Evolutionary conservation across 1,140 invertebrate species (phyloP).

Genomic region (Brevipalpus yothersi): DNA sequence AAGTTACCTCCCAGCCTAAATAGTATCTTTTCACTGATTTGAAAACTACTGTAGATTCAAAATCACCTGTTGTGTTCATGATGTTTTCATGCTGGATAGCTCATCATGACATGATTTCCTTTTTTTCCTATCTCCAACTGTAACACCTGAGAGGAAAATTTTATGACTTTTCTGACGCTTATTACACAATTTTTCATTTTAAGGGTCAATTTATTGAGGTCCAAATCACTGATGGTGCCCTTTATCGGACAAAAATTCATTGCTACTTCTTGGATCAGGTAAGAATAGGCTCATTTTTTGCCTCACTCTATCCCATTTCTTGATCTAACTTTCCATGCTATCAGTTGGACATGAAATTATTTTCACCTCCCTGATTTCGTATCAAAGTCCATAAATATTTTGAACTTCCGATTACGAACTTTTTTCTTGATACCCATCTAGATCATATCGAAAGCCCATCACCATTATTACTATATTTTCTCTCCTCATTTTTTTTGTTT

Average conservation of each 20-base stretch:
- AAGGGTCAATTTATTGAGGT: conserved; percentile 88
- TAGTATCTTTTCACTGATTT: too few relatives aligned
- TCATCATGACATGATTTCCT: too few relatives aligned
- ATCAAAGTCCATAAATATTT: too few relatives aligned
- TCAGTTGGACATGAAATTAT: background rate
- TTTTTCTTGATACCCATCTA: too few relatives aligned
- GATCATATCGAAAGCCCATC: background rate
- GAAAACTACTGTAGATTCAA: too few relatives aligned
- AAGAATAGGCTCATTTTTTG: conserved; percentile 1
- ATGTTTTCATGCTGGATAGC: too few relatives aligned
- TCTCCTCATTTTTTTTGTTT: background rate
- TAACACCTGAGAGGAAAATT: too few relatives aligned
- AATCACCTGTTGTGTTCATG: too few relatives aligned
- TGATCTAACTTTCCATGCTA: background rate
- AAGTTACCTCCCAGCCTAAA: too few relatives aligned
- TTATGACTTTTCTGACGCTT: too few relatives aligned
- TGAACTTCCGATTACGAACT: too few relatives aligned
- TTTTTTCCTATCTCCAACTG: too few relatives aligned
- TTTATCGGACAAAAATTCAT: conserved; percentile 84
- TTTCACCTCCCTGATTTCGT: background rate
- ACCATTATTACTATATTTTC: background rate
- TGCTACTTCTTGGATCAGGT: conserved; percentile 62
- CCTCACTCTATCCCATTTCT: background rate
- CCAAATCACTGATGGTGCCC: conserved; percentile 76
- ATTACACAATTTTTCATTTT: conserved; percentile 10